Evolutionary conservation across 2,888 invertebrate genomes (phyloP), one percentile per base, ranked within the genome.

Genomic region (Leucophora obtusa): DNA sequence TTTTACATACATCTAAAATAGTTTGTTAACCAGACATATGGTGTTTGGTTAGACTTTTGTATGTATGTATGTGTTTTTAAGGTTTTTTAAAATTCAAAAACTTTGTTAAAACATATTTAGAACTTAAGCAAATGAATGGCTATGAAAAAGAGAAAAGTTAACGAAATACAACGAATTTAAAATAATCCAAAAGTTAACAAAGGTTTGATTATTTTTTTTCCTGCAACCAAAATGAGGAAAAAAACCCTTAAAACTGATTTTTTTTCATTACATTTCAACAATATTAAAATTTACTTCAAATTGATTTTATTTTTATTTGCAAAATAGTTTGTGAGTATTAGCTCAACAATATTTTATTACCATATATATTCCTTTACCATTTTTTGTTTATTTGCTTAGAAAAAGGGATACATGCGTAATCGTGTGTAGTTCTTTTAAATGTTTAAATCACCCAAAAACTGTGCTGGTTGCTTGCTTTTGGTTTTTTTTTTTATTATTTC

Each of bases 241-340:
- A 38, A 10, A 43, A 38, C 18, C 24, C 38, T 10, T n/a, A 53
- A 43, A 68, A 56, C 62, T 62, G 33, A 60, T 33, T 24, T 58
- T 35, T n/a, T 43, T 7, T 7, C 28, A 28, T 21, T 18, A 35
- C 21, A 47, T 38, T 24, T 59, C 43, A 35, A 35, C 60, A 60
- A 62, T 78, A 78, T 56, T 65, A 47, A 79, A 79, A 74, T 79
- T 60, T 70, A 59, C 69, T 69, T 60, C 62, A 68, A 79, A 69
- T 56, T 65, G 79, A 79, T 73, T 65, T 50, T 50, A 2, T 24
- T n/a, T 43, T 15, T 21, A 3, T 9, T 18, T 53, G 17, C 33
- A 53, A 53, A 53, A 53, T 66, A 66, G 56, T 62, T 47, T 14
- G n/a, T n/a, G 33, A 47, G 54, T 47, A 14, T n/a, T n/a, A 6